Conservation (phyloP, 2,888 invertebrate species). For the Eugnorisma glareosa region DNA sequence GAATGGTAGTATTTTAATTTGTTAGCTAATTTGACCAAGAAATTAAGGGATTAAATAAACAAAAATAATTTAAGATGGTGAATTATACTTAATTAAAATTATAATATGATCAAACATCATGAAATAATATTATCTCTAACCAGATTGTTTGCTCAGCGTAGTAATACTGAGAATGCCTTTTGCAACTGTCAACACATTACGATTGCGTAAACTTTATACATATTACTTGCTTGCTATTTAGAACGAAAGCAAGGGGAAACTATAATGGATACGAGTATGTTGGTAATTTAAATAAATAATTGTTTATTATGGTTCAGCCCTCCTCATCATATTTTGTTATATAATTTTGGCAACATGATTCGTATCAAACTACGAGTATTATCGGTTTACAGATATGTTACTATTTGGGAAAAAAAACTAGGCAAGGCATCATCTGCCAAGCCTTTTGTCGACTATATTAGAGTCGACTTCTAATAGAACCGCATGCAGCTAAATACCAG, state of each 20-base stretch:
- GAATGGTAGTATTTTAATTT: slow-evolving; percentile 28
- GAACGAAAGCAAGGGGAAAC: too few species aligned
- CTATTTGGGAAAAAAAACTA: neutral
- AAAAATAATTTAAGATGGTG: neutral
- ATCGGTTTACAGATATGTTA: neutral
- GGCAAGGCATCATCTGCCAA: too few species aligned
- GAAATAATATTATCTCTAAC: neutral
- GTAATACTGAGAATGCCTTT: neutral
- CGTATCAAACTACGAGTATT: too few species aligned
- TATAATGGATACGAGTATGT: too few species aligned
- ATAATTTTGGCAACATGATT: neutral
- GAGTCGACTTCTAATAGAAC: neutral
- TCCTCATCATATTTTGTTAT: neutral
- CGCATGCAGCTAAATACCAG: neutral
- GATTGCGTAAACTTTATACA: neutral
- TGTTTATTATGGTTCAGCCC: neutral
- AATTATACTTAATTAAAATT: neutral
- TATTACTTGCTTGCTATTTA: too few species aligned
- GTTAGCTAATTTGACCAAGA: neutral
- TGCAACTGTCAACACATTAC: slow-evolving; percentile 1
- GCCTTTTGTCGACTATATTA: too few species aligned
- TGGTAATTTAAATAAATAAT: neutral
- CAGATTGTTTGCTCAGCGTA: neutral
- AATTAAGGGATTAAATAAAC: slow-evolving; percentile 18
- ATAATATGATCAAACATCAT: neutral